These are phyloP conservation scores for Poecilus cupreus DNA, from an alignment of 2,888 invertebrate species.

Conservation along the genomic window DNA sequence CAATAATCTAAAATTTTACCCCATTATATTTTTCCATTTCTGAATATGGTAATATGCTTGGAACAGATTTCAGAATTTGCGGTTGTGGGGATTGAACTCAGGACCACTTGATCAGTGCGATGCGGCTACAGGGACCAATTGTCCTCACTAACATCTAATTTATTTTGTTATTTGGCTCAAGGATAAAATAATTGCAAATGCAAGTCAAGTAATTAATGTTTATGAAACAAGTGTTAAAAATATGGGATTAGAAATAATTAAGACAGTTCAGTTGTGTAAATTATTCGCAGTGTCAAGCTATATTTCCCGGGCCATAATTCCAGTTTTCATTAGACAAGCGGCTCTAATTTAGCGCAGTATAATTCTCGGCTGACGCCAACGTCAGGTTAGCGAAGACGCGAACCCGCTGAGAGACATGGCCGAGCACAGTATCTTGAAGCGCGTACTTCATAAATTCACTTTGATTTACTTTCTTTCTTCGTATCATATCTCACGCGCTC, in stretches of 20 bases:
- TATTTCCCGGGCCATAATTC: constrained; percentile 22
- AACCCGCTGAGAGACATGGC: constrained; percentile 15
- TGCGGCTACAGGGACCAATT: too few relatives aligned
- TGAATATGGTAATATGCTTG: too few relatives aligned
- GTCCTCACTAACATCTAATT: too few relatives aligned
- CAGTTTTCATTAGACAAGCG: constrained; percentile 45
- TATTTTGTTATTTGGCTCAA: too few relatives aligned
- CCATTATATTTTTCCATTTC: too few relatives aligned
- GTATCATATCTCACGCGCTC: constrained; percentile 49
- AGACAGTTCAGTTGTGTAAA: background rate
- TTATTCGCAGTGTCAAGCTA: background rate
- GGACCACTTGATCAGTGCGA: too few relatives aligned
- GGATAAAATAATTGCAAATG: too few relatives aligned
- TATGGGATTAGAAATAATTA: background rate
- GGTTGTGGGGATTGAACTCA: too few relatives aligned
- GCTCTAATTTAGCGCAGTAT: constrained; percentile 32
- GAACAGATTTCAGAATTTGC: too few relatives aligned
- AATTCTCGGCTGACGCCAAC: constrained; percentile 7
- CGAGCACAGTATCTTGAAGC: constrained; percentile 24
- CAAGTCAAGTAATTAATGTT: background rate
- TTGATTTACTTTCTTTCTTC: constrained; percentile 55
- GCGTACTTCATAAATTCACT: constrained; percentile 52
- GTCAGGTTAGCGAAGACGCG: too few relatives aligned
- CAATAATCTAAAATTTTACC: too few relatives aligned
- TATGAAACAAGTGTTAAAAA: background rate